Evolutionary conservation across 2,113 vertebrate species (phyloP), one percentile per base, ranked within the genome.

Genomic region (Empidonax traillii): DNA sequence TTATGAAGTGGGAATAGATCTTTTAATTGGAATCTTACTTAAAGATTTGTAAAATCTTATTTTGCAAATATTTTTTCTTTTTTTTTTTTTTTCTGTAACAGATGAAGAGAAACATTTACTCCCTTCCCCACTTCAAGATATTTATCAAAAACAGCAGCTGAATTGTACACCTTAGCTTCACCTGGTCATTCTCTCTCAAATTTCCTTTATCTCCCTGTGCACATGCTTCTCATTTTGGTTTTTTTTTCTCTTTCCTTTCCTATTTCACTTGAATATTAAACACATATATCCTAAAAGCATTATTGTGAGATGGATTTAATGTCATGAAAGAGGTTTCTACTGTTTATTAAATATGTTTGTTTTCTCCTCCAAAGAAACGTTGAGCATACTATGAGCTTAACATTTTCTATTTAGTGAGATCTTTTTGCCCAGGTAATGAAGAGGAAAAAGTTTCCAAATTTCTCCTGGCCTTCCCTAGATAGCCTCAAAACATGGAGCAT

Each of bases 301-400:
- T 88, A 41, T 8, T 44, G 5, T 41, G 37, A 12, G 6, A 51
- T 30, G 10, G 10, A 55, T 37, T 74, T 69, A 66, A 61, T 46
- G 20, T 7, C 12, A n/a, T 16, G 3, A n/a, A 88, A 75, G 28
- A 41, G 8, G 8, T 22, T 81, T 84, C 13, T 39, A 51, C 3
- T 49, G 4, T 49, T 90, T 74, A 49, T 78, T 35, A 66, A 77
- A 81, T 23, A 69, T 35, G 21, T 87, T 81, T 81, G 6, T 61
- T 82, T 44, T 53, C 27, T 43, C 7, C 16, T 61, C 9, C 37
- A 53, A 73, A 77, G 43, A 53, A 72, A 41, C 84, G 41, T 8
- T 44, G 63, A 83, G 1, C 12, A 23, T 76, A 37, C 2, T 49
- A n/a, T 0, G 3, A 59, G 6, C 1, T 0, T 28, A 84, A 8